Evolutionary conservation across 2,888 invertebrate genomes (phyloP), one percentile per base, ranked within the genome.

Genomic region (Synanthedon formicaeformis): DNA sequence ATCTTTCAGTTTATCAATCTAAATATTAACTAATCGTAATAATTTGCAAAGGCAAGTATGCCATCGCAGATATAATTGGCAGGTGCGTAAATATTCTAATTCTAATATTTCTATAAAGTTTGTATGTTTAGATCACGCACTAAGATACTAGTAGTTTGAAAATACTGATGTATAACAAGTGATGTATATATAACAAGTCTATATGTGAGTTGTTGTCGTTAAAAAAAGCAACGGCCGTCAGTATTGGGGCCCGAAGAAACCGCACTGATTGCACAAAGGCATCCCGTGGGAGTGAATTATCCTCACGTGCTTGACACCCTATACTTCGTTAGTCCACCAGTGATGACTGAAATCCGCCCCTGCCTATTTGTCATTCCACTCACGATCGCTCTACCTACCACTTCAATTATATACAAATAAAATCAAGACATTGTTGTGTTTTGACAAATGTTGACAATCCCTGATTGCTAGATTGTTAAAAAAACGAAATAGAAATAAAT

Each of bases 221-320:
- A 6, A 14, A 49, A 23, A 49, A 49, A 49, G 18, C 18, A 49
- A 16, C 18, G 18, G 49, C 12, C 18, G 49, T 18, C 14, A 45
- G 49, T 23, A 34, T 23, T 12, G 65, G 63, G 66, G 73, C 71
- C 66, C 67, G 75, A 82, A 83, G 84, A 84, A 85, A 81, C 78
- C 82, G 69, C 78, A 69, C 78, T 85, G 86, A 85, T 86, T 86
- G 83, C 78, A 86, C 84, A 86, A 86, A 86, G 84, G 77, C 70
- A 76, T 23, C 85, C 77, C 81, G 65, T 58, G 82, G 74, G 83
- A 77, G 68, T 63, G 70, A 78, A 83, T 85, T 84, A 83, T 81
- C 79, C 79, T 75, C 85, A 81, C 83, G 82, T 83, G 59, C 59
- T 59, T 34, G 34, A 34, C 66, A 52, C 64, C 66, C 73, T 78